These are phyloP conservation scores for Panagrolaimus sp. DNA, from an alignment of 1,140 invertebrate species.

Conservation along the genomic window DNA sequence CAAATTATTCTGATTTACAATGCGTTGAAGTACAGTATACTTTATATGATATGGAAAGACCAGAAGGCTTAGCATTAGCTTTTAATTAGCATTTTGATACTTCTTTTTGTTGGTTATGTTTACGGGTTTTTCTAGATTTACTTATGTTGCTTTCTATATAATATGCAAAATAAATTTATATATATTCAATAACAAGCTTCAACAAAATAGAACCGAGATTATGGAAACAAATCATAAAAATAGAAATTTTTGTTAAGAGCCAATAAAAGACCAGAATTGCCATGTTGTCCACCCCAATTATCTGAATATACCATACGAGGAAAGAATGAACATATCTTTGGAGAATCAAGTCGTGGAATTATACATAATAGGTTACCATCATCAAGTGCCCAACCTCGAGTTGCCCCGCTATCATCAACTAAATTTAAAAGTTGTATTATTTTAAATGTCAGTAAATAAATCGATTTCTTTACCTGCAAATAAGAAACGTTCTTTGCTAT, in stretches of 20 bases:
- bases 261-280: constrained; percentile 9
- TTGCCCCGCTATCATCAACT: constrained; percentile 5
- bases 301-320: constrained; percentile 5
- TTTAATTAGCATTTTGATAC: too few relatives aligned
- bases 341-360: neutral
- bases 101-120: too few relatives aligned
- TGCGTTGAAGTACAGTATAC: too few relatives aligned
- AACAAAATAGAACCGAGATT: neutral
- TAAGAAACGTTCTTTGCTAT: neutral
- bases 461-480: neutral
- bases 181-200: too few relatives aligned
- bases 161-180: too few relatives aligned
- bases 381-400: constrained; percentile 1
- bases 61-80: neutral
- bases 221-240: constrained; percentile 6
- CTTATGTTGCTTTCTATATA: too few relatives aligned
- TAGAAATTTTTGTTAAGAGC: constrained; percentile 1
- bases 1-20: too few relatives aligned
- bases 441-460: neutral
- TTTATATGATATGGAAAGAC: neutral
- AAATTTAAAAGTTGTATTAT: neutral
- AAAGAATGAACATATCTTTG: neutral
- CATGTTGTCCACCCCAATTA: neutral
- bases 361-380: neutral
- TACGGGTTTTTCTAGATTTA: too few relatives aligned